Percentiles rank a stretch among this genome's conserved stretches.
Evolutionary conservation across 2,797 vertebrate species (phyloP).

Genomic region (Cynodonichthys magdalenae): DNA sequence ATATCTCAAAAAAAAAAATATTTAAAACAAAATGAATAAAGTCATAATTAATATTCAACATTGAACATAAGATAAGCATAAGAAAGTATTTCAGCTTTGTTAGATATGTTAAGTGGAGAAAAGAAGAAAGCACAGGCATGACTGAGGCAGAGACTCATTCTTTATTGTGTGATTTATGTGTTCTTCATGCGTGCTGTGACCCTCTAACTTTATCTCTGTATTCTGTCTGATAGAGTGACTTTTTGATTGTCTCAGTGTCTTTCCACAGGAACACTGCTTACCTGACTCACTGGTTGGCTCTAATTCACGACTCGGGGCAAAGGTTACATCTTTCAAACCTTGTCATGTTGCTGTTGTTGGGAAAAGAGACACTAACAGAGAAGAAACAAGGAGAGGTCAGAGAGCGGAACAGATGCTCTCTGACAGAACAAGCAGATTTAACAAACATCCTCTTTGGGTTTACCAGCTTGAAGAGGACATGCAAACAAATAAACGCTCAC

Average conservation of each 20-base stretch:
- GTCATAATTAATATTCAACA: slow-evolving; percentile 69
- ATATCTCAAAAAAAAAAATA: slow-evolving; percentile 41
- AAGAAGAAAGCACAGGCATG: slow-evolving; percentile 12
- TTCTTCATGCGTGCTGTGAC: slow-evolving; percentile 63
- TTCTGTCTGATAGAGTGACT: slow-evolving; percentile 61
- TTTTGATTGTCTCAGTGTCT: slow-evolving; percentile 30
- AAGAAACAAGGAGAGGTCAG: not conserved
- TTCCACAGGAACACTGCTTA: slow-evolving; percentile 32
- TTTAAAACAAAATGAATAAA: slow-evolving; percentile 55
- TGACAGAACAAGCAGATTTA: not conserved
- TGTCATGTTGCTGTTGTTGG: slow-evolving; percentile 23
- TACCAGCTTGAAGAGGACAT: not conserved
- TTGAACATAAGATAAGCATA: slow-evolving; percentile 48
- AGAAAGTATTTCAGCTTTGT: slow-evolving; percentile 43
- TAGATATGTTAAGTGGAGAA: slow-evolving; percentile 54
- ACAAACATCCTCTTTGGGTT: not conserved
- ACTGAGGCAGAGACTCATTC: slow-evolving; percentile 40
- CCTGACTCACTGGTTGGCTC: slow-evolving; percentile 27
- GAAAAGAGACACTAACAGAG: slow-evolving; percentile 5
- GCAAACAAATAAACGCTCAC: not conserved
- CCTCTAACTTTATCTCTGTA: slow-evolving; percentile 68
- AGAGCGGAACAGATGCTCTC: not conserved
- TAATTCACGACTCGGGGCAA: slow-evolving; percentile 55
- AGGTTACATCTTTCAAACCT: slow-evolving; percentile 39
- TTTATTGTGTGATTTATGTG: slow-evolving; percentile 56